Base-by-base conservation (phyloP, 1,140 invertebrate species). In the Paramacrobiotus metropolitanus region DNA sequence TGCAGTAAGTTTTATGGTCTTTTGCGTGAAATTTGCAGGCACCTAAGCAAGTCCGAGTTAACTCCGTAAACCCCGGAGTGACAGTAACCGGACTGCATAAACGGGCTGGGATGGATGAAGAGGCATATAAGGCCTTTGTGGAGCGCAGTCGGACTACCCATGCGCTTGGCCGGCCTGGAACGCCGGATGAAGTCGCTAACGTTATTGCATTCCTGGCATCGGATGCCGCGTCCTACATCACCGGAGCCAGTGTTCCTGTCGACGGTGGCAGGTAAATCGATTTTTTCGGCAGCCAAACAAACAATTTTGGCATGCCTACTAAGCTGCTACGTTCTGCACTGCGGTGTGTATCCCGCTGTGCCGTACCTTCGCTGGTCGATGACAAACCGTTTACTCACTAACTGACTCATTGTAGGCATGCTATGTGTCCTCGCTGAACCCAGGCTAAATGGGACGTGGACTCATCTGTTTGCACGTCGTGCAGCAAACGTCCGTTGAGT, bases 171-270 rank as follows among this genome's bases (percentile, higher is more conserved):
- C 77, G 87, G 34, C 77, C 82, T 1, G 87, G 86, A 4, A 70
- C 81, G 62, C 74, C 79, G 2, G 74, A 79, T 1, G 87, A 91
- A 75, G 84, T 89, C 1, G 86, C 87, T 1, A 77, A 78, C 29
- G 75, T 83, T 1, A 87, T 91, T 66, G 82, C 82, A n/a, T 90
- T 87, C 72, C 71, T 91, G 29, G 87, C 87, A 1, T 86, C 83
- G 45, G 80, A 83, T 48, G 76, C 79, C 64, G 78, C 86, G 15
- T 83, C 79, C 63, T 89, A 86, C 67, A 85, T 84, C 15, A 90
- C 87, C 55, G 87, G 86, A 18, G 82, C 77, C 2, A 81, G 77
- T 60, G 62, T 91, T 24, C 80, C 84, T 2, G 82, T 91, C 2
- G 87, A 91, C 75, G 87, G 87, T 30, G 86, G 86, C 44, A 28